Conservation (phyloP, 92 coral and sea anemone genomes). For the Porites divaricata region DNA sequence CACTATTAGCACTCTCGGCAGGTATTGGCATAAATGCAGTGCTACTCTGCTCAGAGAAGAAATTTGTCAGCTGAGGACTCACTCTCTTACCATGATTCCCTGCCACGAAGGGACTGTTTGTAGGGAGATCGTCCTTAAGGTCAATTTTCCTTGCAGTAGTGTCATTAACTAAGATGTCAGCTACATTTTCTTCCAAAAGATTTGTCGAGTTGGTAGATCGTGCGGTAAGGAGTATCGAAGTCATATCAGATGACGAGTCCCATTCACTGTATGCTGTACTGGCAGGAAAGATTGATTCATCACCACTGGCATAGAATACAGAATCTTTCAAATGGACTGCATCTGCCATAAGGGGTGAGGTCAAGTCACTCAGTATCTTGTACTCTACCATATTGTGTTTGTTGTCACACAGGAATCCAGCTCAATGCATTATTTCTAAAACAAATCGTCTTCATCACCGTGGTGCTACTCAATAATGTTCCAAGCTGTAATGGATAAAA, state of each 20-base stretch:
- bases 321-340: slow-evolving; percentile 1
- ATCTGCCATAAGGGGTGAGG: not conserved
- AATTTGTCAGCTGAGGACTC: not conserved
- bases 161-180: not conserved
- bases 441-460: not conserved
- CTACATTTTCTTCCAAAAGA: not conserved
- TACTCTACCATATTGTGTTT: slow-evolving; percentile 29
- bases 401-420: not conserved
- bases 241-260: slow-evolving; percentile 59
- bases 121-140: not conserved
- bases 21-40: slow-evolving; percentile 2
- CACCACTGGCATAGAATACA: slow-evolving; percentile 29
- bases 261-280: slow-evolving; percentile 68
- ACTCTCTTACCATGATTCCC: not conserved
- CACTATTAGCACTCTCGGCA: not conserved
- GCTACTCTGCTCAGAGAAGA: not conserved
- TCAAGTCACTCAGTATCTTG: not conserved
- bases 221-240: slow-evolving; percentile 33
- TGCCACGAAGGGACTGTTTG: not conserved
- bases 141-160: not conserved
- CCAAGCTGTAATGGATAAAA: not conserved
- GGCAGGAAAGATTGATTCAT: slow-evolving; percentile 71
- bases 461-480: not conserved
- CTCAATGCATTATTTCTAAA: no score
- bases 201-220: slow-evolving; percentile 29